phyloP scores from a whole-genome alignment of 2,113 vertebrate species.

The Engraulis encrasicolus region DNA sequence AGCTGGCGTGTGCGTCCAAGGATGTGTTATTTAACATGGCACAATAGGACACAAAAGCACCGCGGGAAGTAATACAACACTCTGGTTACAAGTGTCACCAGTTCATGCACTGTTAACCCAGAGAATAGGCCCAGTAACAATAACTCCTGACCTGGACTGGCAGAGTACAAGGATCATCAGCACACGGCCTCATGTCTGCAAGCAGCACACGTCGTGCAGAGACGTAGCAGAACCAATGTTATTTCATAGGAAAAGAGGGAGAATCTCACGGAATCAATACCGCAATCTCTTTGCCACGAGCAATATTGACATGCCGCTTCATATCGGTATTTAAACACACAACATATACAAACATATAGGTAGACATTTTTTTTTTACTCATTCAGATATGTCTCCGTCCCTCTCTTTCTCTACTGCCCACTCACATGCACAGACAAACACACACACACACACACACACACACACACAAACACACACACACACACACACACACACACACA shows the following conservation, averaged over 20 bases:
- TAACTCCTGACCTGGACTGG: background rate
- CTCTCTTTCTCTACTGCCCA: too few species aligned
- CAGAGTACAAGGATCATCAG: background rate
- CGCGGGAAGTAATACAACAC: background rate
- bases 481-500: too few species aligned
- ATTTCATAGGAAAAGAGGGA: background rate
- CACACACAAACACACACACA: too few species aligned
- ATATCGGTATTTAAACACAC: background rate
- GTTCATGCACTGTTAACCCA: background rate
- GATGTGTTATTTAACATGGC: background rate
- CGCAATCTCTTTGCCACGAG: slow-evolving; percentile 4
- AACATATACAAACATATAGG: background rate
- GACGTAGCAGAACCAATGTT: background rate
- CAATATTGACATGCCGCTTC: background rate
- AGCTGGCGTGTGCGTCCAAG: background rate
- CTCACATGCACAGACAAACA: too few species aligned
- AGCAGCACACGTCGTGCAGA: background rate
- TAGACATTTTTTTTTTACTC: background rate
- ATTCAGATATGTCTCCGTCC: too few species aligned
- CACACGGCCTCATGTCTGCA: background rate
- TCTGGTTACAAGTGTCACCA: background rate
- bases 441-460: too few species aligned
- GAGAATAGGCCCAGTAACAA: background rate
- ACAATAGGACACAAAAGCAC: background rate
- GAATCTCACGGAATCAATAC: slow-evolving; percentile 6